Percentiles rank a stretch among this genome's conserved stretches.
phyloP scores from a whole-genome alignment of 2,888 invertebrate species.

The Limenitis camilla region DNA sequence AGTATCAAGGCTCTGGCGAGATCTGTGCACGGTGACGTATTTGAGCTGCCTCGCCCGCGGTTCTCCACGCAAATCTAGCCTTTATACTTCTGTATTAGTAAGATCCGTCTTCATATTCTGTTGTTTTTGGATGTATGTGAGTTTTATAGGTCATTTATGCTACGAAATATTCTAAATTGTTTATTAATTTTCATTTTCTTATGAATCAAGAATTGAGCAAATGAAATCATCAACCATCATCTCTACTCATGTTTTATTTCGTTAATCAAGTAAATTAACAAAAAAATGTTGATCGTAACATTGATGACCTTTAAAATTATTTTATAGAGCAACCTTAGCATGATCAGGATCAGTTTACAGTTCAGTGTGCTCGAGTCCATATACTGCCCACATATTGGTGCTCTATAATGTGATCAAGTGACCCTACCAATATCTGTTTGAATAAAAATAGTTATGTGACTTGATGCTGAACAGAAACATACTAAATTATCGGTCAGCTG shows the following conservation, averaged over 20 bases:
- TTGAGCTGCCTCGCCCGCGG: conserved; percentile 90
- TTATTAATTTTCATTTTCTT: too few relatives aligned
- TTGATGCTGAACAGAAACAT: neutral
- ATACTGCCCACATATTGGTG: conserved; percentile 49
- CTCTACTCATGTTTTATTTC: neutral
- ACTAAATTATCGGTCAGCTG: neutral
- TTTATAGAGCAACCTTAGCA: neutral
- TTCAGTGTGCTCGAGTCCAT: conserved; percentile 31
- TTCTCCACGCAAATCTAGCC: conserved; percentile 88
- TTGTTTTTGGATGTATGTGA: too few relatives aligned
- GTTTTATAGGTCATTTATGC: too few relatives aligned
- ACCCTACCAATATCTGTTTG: conserved; percentile 41
- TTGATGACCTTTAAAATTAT: neutral
- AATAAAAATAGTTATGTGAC: conserved; percentile 5
- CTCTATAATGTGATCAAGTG: conserved; percentile 57
- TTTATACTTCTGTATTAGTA: too few relatives aligned
- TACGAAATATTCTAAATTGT: too few relatives aligned
- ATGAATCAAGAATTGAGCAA: too few relatives aligned
- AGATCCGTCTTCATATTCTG: too few relatives aligned
- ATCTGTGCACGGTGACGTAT: conserved; percentile 92
- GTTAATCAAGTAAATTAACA: neutral
- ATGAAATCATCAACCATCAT: too few relatives aligned
- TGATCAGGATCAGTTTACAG: conserved; percentile 11
- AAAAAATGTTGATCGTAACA: neutral
- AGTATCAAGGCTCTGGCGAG: conserved; percentile 94